phyloP scores from a whole-genome alignment of 1,140 invertebrate genomes.

The Anadara kagoshimensis region DNA sequence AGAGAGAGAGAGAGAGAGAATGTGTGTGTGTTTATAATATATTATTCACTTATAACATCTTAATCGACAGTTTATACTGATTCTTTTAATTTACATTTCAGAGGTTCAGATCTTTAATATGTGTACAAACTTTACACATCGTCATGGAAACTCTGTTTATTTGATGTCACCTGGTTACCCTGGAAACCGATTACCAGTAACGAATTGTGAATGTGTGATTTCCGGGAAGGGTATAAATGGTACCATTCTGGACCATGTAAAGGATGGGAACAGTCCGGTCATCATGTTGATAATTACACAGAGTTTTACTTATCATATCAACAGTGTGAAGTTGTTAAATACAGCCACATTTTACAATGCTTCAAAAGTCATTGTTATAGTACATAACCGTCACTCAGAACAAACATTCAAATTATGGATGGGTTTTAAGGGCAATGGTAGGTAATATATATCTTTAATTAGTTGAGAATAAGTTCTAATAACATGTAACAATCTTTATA shows the following conservation, averaged over 20 bases:
- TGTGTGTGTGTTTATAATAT: no score
- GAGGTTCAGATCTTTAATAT: conserved; percentile 20
- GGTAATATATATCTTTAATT: neutral
- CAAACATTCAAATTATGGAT: conserved; percentile 35
- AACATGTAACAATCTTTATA: no score
- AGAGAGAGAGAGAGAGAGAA: no score
- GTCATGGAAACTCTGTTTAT: conserved; percentile 4
- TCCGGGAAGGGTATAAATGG: conserved; percentile 24
- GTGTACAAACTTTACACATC: conserved; percentile 10
- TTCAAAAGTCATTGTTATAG: conserved; percentile 2
- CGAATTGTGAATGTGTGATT: conserved; percentile 30
- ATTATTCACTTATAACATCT: no score
- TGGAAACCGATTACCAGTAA: neutral
- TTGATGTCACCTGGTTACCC: conserved; percentile 31
- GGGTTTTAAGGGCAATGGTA: conserved; percentile 18
- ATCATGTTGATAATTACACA: conserved; percentile 23
- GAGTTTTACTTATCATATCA: conserved; percentile 16
- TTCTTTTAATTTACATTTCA: conserved; percentile 6
- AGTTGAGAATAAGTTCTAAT: no score
- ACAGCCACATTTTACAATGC: conserved; percentile 12
- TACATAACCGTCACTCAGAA: conserved; percentile 12
- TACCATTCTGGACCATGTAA: conserved; percentile 16
- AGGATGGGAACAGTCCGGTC: conserved; percentile 23
- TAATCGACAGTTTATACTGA: no score
- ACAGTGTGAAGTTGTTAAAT: conserved; percentile 18